A percentile compares a stretch with the other conserved stretches of the same genome.
Evolutionary conservation across 1,140 invertebrate species (phyloP).

Genomic region (Dysdera silvatica): DNA sequence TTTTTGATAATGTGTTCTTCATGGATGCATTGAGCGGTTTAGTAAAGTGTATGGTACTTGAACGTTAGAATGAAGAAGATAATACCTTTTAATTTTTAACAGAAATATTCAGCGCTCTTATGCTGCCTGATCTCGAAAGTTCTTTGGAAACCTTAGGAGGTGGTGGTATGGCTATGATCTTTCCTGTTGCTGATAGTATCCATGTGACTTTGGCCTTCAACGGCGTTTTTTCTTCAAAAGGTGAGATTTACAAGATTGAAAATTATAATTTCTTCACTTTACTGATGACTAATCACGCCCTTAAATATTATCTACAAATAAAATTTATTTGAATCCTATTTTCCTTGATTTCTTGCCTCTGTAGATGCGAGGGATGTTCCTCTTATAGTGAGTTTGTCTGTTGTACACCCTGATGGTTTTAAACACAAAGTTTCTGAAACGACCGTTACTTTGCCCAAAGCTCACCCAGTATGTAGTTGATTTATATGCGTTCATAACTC

Average conservation of each 20-base stretch:
- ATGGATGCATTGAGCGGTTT: too few relatives aligned
- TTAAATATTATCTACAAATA: neutral
- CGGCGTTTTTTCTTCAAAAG: conserved; percentile 59
- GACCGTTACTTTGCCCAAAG: conserved; percentile 44
- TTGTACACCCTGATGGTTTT: conserved; percentile 51
- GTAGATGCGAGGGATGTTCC: conserved; percentile 56
- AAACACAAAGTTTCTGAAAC: conserved; percentile 64
- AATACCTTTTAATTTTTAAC: too few relatives aligned
- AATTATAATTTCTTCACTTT: neutral
- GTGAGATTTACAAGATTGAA: neutral
- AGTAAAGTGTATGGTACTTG: too few relatives aligned
- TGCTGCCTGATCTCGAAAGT: conserved; percentile 51
- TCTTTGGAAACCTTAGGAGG: conserved; percentile 49
- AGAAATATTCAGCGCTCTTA: conserved; percentile 71
- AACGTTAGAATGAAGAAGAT: too few relatives aligned
- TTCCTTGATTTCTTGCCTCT: neutral
- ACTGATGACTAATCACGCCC: neutral
- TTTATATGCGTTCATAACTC: neutral
- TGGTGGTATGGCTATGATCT: conserved; percentile 76
- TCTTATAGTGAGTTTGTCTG: conserved; percentile 59
- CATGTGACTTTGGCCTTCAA: conserved; percentile 74
- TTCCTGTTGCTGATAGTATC: conserved; percentile 65
- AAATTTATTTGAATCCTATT: neutral
- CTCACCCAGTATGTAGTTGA: conserved; percentile 37
- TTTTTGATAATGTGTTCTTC: too few relatives aligned